Base-by-base conservation (phyloP, 2,888 invertebrate genomes). In the Acleris laterana region DNA sequence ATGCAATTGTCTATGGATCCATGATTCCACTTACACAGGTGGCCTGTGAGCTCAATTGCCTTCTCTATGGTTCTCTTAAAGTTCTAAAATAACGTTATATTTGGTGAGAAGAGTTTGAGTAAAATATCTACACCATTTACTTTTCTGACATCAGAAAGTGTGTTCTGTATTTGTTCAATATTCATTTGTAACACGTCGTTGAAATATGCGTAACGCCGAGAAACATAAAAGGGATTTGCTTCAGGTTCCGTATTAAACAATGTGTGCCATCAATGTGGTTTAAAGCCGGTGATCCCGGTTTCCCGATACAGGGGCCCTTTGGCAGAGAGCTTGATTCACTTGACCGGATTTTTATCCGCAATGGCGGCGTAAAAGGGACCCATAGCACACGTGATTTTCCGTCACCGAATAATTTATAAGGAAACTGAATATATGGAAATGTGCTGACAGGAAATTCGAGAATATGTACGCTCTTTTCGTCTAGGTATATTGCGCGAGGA, bases 341-440 rank as follows among this genome's bases (percentile, higher is more conserved):
- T 66, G 66, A 66, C 57, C 62, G 66, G 58, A 51, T 62, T 66
- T 65, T 65, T 61, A 56, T 58, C 17, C 28, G 28, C 42, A 53
- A 53, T 32, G 55, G 19, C 19, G 52, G 48, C 44, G 61, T 61
- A 66, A 56, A 66, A 61, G 38, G 61, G 57, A 17, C 60, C 46
- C 46, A 22, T 61, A 62, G 56, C 57, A 57, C 57, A 56, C 57
- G 61, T 62, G 57, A 66, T 66, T 66, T 62, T 62, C 38, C 62
- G 61, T 62, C 51, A 25, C 66, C 48, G 66, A 62, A 66, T 66
- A 62, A 66, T 62, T 66, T 66, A 62, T 62, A 61, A 57, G 57
- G 66, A 50, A n/a, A 20, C 22, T 46, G 46, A 66, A 62, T 62
- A 56, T 61, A 61, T 57, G 62, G 57, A 62, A 66, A 62, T 66